phyloP scores from a whole-genome alignment of 1,140 invertebrate species.

The Diprion similis region DNA sequence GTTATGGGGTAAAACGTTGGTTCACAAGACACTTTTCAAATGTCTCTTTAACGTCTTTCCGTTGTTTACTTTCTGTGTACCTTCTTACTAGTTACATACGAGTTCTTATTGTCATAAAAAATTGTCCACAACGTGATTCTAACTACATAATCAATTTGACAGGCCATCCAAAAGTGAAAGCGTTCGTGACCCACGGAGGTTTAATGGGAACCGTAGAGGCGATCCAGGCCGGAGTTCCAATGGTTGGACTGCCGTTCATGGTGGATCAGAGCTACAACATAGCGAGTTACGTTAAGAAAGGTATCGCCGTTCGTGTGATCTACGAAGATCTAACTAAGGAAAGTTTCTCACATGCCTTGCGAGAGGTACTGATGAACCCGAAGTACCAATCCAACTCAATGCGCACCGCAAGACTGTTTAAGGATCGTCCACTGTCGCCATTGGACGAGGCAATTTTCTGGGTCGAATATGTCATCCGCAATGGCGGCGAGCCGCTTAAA shows the following conservation, averaged over 20 bases:
- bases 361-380: conserved; percentile 44
- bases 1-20: too few species aligned
- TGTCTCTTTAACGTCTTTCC: too few species aligned
- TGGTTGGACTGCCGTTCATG: conserved; percentile 57
- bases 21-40: too few species aligned
- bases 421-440: conserved; percentile 59
- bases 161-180: conserved; percentile 38
- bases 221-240: conserved; percentile 57
- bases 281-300: conserved; percentile 22
- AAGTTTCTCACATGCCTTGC: conserved; percentile 40
- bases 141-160: not conserved
- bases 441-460: conserved; percentile 65
- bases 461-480: conserved; percentile 61
- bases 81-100: too few species aligned
- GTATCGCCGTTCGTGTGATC: conserved; percentile 32
- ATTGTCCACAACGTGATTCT: too few species aligned
- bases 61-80: too few species aligned
- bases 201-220: conserved; percentile 57
- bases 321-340: conserved; percentile 42
- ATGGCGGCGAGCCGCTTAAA: not conserved
- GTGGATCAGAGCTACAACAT: conserved; percentile 51
- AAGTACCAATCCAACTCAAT: conserved; percentile 29
- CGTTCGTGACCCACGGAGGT: conserved; percentile 60
- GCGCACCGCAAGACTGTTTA: conserved; percentile 32
- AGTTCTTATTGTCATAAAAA: too few species aligned